Base-by-base conservation (phyloP, 2,888 invertebrate genomes). In the Physocephala rufipes region DNA sequence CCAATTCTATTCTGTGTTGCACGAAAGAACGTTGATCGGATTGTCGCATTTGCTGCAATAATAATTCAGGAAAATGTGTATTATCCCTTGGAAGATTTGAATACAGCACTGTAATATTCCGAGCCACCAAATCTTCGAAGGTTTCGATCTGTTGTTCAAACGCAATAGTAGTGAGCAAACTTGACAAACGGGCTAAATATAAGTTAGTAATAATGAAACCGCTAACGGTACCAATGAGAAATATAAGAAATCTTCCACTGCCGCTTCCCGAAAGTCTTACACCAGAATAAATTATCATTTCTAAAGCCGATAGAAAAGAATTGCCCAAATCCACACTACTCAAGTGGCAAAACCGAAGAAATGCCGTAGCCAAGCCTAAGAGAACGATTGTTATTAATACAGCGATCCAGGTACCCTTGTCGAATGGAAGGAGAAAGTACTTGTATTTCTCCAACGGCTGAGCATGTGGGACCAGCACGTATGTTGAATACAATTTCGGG, bases 171-270 rank as follows among this genome's bases (percentile, higher is more conserved):
- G 68, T 53, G 5, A 74, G 61, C 7, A 67, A 51, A 45, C 72
- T 71, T 13, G 74, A 70, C 5, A 74, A 51, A 19, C 53, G 24
- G 5, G 71, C 71, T 43, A 64, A 24, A 67, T 74, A 74, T 16
- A 67, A 47, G 47, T 67, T 64, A 13, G 70, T 49, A 3, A 73
- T 2, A 19, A 74, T n/a, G 21, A 73, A 74, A 2, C 74, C 72
- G 15, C 53, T 43, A 3, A 28, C 2, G 13, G 64, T 45, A 12
- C 71, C 21, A 1, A 53, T n/a, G 1, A 55, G 1, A 21, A 62
- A 47, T 5, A 74, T 21, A 0, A 71, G 19, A 1, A 15, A 5
- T 0, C 16, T 58, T 30, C 30, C 1, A 30, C 45, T 0, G 21
- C 30, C 2, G 30, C 47, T 0, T 55, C 15, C 15, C 4, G 26